Conservation (phyloP, 2,113 vertebrate genomes). For the Polypterus senegalus region DNA sequence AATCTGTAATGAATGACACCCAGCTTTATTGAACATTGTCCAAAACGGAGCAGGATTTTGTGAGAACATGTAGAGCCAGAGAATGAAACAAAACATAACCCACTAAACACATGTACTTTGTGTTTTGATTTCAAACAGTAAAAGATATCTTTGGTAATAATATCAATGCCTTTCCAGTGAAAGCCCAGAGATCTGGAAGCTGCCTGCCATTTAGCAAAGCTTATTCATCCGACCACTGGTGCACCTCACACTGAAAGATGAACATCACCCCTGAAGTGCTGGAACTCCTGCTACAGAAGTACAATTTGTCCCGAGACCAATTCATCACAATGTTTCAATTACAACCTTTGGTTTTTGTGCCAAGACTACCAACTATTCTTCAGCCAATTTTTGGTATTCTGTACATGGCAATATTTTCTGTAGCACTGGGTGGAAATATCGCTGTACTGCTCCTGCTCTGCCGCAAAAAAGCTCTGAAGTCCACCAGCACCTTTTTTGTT, state of each 20-base stretch:
- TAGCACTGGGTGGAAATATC: slow-evolving; percentile 25
- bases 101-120: too few species aligned
- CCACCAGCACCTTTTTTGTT: slow-evolving; percentile 28
- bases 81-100: too few species aligned
- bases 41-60: too few species aligned
- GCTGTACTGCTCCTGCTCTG: slow-evolving; percentile 22
- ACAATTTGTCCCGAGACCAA: slow-evolving; percentile 24
- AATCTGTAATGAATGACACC: too few species aligned
- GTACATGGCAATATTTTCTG: slow-evolving; percentile 24
- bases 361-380: slow-evolving; percentile 20
- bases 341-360: slow-evolving; percentile 23
- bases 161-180: too few species aligned
- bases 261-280: slow-evolving; percentile 25
- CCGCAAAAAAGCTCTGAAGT: slow-evolving; percentile 24
- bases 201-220: too few species aligned
- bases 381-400: slow-evolving; percentile 23
- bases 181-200: too few species aligned
- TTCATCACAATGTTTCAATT: slow-evolving; percentile 28
- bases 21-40: too few species aligned
- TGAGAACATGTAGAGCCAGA: too few species aligned
- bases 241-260: slow-evolving; percentile 11
- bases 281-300: slow-evolving; percentile 23
- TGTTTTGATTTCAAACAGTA: too few species aligned
- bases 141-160: too few species aligned
- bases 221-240: too few species aligned